Evolutionary conservation across 2,888 invertebrate species (phyloP), one percentile per base, ranked within the genome.

Genomic region (Hydrotaea diabolus): DNA sequence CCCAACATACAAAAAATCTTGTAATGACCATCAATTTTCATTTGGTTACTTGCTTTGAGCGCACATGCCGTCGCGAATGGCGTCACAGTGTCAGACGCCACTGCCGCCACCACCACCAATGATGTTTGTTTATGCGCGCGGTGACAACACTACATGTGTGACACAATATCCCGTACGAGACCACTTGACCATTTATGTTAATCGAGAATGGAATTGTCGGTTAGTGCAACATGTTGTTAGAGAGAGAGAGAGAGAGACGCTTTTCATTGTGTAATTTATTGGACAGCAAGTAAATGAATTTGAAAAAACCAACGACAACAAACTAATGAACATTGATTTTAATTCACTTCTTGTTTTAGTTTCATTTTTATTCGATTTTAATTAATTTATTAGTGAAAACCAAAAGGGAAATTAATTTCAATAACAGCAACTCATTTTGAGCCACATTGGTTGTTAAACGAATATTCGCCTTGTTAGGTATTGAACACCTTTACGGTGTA

Each of bases 131-230:
- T 59, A 23, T 26, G 4, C 23, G 17, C 26, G 62, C 36, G 62
- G 31, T 62, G 62, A 62, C 62, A 62, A 62, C 36, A 2, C 17
- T 17, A 39, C 39, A 39, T 39, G 39, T 39, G 39, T 39, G 39
- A 39, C 39, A 39, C 39, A 39, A 62, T 62, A 17, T 62, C 62
- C 31, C 62, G n/a, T 26, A 0, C 31, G n/a, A n/a, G n/a, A 36
- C 21, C 13, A 36, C 17, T 62, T 62, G 62, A 62, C 62, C 62
- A 62, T 62, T 62, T 62, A 62, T 62, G 62, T 62, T 62, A 62
- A 62, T 62, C 62, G 62, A 31, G n/a, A 17, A 31, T 31, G 62
- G 36, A 36, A n/a, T 62, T 31, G 62, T 62, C 26, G 11, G n/a
- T 39, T 4, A 11, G 31, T 4, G 31, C 31, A 31, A 7, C 2